Evolutionary conservation across 2,888 invertebrate genomes (phyloP), one percentile per base, ranked within the genome.

Genomic region (Eremobia ochroleuca): DNA sequence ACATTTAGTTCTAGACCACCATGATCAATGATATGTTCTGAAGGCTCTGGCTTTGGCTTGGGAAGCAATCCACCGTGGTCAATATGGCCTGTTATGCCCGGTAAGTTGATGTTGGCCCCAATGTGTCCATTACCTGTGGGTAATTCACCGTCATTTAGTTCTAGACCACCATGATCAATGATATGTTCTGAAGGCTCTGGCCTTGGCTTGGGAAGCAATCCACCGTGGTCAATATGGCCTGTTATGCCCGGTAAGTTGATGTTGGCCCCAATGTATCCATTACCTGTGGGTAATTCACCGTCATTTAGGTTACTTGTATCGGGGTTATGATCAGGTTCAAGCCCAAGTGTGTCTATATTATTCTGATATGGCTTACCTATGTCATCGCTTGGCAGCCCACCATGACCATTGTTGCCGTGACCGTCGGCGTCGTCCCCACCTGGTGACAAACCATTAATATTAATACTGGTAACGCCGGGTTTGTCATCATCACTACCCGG

Each of bases 351-450:
- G 8, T 59, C 59, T 71, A 61, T 49, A 59, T 79, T 55, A 58
- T 65, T 64, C 43, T 71, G 28, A 72, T 77, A 70, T 76, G 71
- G 73, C 81, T 85, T 81, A 83, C 85, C 81, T 75, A 85, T 55
- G 43, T 34, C 46, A 21, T 55, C 25, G 25, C 31, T 78, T 65
- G 71, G 59, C 66, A 73, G 71, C 69, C 72, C 25, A 70, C 72
- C 76, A 55, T 70, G 46, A 0, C 52, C 58, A 55, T 37, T 46
- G 66, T 72, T 66, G 55, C 61, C 69, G 18, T 70, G 62, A 25
- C 31, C 37, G 28, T 65, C 34, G 62, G 61, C 70, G 25, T 73
- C 66, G 25, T 67, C 66, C 58, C 73, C 74, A 82, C 79, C 81
- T 84, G 81, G 73, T 69, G 79, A 79, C 73, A 85, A 85, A 59